These are phyloP conservation scores for Drosophila nigricruria DNA, from an alignment of 2,888 invertebrate genomes.

Conservation along the genomic window DNA sequence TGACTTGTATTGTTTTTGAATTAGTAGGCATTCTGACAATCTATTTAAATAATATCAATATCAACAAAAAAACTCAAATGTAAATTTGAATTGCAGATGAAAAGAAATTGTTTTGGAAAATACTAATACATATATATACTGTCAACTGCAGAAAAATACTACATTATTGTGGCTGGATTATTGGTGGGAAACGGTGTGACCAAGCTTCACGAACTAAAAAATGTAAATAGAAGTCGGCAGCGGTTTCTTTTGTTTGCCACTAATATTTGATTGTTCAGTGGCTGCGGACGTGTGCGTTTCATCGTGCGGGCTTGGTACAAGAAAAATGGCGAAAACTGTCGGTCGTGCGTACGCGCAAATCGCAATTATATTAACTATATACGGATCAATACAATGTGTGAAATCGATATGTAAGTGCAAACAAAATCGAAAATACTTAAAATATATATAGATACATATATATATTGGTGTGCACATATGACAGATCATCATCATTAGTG, in stretches of 20 bases:
- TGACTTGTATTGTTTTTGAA: background rate
- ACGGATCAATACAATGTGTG: constrained; percentile 57
- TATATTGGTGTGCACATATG: constrained; percentile 36
- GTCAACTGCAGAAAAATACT: constrained; percentile 18
- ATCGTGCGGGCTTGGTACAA: constrained; percentile 56
- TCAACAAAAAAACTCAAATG: background rate
- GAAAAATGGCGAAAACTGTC: constrained; percentile 71
- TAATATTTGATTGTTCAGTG: constrained; percentile 56
- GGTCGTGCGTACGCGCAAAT: constrained; percentile 75
- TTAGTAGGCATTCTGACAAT: background rate
- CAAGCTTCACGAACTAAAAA: constrained; percentile 21
- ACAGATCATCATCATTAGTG: constrained; percentile 43
- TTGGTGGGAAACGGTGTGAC: constrained; percentile 22
- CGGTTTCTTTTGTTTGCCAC: constrained; percentile 37
- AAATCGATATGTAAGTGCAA: constrained; percentile 64
- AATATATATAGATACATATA: constrained; percentile 24
- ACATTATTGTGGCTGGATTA: background rate
- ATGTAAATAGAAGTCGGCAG: constrained; percentile 18
- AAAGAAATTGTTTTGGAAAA: background rate
- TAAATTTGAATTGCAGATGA: background rate
- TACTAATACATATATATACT: constrained; percentile 1
- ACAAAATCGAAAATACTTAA: constrained; percentile 19
- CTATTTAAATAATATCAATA: background rate
- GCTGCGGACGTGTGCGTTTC: constrained; percentile 52
- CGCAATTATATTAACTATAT: constrained; percentile 62